Conservation (phyloP, 2,797 vertebrate genomes). For the Hafferia zeledoni region DNA sequence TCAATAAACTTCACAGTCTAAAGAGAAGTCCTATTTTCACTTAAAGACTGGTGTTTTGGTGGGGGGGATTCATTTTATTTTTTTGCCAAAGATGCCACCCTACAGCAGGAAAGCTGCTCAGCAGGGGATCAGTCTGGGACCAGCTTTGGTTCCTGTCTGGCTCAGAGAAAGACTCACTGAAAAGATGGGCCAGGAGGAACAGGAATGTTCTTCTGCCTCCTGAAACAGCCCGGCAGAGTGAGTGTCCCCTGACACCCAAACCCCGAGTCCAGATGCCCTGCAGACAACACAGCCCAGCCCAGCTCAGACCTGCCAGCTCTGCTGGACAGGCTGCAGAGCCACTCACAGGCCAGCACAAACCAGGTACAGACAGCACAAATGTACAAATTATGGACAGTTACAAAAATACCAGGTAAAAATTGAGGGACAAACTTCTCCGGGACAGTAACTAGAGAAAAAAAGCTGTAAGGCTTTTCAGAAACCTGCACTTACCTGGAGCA, state of each 20-base stretch:
- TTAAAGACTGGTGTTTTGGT: background rate
- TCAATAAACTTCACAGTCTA: background rate
- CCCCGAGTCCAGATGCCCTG: background rate
- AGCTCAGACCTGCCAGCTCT: background rate
- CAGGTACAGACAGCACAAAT: background rate
- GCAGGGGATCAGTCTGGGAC: background rate
- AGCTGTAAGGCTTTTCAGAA: background rate
- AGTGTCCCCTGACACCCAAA: background rate
- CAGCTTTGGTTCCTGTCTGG: background rate
- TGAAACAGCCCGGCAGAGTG: background rate
- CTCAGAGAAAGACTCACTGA: background rate
- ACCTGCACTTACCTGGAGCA: background rate
- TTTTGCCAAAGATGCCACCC: background rate
- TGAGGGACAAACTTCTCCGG: background rate
- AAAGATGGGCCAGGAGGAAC: background rate
- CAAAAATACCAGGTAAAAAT: background rate
- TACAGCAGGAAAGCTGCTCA: background rate
- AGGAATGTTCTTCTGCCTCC: background rate
- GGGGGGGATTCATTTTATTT: background rate
- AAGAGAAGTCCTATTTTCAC: background rate
- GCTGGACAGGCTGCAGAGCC: fast-evolving
- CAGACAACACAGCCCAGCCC: background rate
- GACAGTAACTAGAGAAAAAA: background rate
- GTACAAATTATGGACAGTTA: background rate
- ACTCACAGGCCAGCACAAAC: background rate